A percentile compares a stretch with the other conserved stretches of the same genome.
These are phyloP conservation scores for Myiozetetes cayanensis DNA, from an alignment of 2,113 vertebrate genomes.

Conservation along the genomic window DNA sequence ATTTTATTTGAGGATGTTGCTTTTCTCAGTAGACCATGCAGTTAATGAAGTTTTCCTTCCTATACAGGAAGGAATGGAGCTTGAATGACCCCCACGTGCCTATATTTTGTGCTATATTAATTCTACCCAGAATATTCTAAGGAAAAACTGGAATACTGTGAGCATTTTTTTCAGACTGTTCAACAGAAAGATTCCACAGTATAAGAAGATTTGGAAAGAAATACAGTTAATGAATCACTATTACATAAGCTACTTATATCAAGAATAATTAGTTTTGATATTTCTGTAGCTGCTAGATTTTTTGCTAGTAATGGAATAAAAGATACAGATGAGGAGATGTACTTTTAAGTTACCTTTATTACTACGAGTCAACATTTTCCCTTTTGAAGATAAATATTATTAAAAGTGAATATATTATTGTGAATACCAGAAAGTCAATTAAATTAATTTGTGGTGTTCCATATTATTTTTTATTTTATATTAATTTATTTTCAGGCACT, in stretches of 20 bases:
- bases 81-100: background rate
- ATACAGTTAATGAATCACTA: background rate
- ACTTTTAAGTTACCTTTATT: conserved; percentile 21
- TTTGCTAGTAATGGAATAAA: background rate
- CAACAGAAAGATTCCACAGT: background rate
- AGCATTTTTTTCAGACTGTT: background rate
- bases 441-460: background rate
- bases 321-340: background rate
- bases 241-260: background rate
- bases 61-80: background rate
- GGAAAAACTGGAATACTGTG: background rate
- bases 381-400: background rate
- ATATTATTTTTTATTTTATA: background rate
- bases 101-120: background rate
- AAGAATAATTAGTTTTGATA: conserved; percentile 24
- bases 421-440: background rate
- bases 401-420: background rate
- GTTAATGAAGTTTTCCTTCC: background rate
- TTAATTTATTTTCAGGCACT: background rate
- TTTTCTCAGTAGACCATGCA: background rate
- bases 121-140: background rate
- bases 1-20: background rate
- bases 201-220: background rate
- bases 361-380: background rate
- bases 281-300: conserved; percentile 4